A percentile compares a stretch with the other conserved stretches of the same genome.
These are phyloP conservation scores for Champsocephalus gunnari DNA, from an alignment of 2,797 vertebrate genomes.

Conservation along the genomic window DNA sequence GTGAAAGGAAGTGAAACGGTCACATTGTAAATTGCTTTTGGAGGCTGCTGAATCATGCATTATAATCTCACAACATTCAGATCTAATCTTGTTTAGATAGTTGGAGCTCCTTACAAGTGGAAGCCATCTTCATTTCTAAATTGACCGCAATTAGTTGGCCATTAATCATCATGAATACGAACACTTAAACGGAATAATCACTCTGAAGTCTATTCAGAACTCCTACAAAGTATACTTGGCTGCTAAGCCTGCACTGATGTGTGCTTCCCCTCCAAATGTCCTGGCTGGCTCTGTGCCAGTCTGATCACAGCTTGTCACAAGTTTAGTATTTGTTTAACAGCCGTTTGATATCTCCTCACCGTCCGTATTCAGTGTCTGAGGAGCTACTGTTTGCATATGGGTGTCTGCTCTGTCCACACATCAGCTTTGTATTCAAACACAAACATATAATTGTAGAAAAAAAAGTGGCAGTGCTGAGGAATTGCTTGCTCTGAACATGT, in stretches of 20 bases:
- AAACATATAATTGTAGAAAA: slow-evolving; percentile 21
- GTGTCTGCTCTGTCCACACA: slow-evolving; percentile 22
- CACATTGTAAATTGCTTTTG: slow-evolving; percentile 41
- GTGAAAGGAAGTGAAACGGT: slow-evolving; percentile 20
- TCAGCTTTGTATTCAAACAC: slow-evolving; percentile 28
- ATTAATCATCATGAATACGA: neutral
- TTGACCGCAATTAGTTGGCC: neutral
- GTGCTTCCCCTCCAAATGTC: slow-evolving; percentile 36
- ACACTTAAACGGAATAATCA: slow-evolving; percentile 1
- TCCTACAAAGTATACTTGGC: neutral
- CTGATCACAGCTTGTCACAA: slow-evolving; percentile 38
- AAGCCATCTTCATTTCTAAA: slow-evolving; percentile 5
- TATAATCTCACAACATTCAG: slow-evolving; percentile 17
- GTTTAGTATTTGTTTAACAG: slow-evolving; percentile 36
- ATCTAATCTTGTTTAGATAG: neutral
- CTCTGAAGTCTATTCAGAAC: neutral
- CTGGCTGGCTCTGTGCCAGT: slow-evolving; percentile 27
- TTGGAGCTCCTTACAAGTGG: neutral
- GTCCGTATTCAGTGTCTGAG: slow-evolving; percentile 5
- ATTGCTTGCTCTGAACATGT: slow-evolving; percentile 29
- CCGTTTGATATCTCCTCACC: slow-evolving; percentile 15
- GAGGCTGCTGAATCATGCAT: slow-evolving; percentile 7
- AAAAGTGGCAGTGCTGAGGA: neutral
- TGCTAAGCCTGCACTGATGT: slow-evolving; percentile 27
- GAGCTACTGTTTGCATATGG: slow-evolving; percentile 18